Percentiles rank a stretch among this genome's conserved stretches.
Evolutionary conservation across 2,113 vertebrate genomes (phyloP).

Genomic region (Larimichthys crocea): DNA sequence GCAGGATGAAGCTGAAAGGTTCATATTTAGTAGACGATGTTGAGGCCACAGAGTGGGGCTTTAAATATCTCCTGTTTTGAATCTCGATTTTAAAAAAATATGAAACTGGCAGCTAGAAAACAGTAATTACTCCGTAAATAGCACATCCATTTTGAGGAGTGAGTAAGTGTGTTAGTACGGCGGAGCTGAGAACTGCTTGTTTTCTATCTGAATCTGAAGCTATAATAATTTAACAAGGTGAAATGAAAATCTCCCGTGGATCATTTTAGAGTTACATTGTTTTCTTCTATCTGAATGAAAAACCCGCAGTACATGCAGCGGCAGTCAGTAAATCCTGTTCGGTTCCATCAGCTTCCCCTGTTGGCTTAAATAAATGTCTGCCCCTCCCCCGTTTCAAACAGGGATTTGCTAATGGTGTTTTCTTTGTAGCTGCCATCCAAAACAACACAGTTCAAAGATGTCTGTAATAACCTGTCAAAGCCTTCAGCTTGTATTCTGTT

Average conservation of each 20-base stretch:
- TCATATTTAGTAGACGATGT: not conserved
- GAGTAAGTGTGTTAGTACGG: not conserved
- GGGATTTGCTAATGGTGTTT: slow-evolving; percentile 36
- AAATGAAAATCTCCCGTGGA: slow-evolving; percentile 11
- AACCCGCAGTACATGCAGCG: not conserved
- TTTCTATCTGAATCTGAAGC: slow-evolving; percentile 27
- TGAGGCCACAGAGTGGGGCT: not conserved
- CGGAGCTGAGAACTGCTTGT: slow-evolving; percentile 8
- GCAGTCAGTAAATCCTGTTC: slow-evolving; percentile 20
- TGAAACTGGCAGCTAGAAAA: not conserved
- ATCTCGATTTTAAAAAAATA: not conserved
- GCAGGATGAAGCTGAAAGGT: not conserved
- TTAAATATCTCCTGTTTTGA: not conserved
- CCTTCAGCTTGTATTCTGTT: slow-evolving; percentile 41
- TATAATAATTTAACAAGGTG: slow-evolving; percentile 35
- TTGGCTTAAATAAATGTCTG: slow-evolving; percentile 53
- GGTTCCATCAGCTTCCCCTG: slow-evolving; percentile 39
- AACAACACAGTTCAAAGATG: slow-evolving; percentile 54
- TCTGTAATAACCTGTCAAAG: slow-evolving; percentile 56
- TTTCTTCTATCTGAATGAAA: slow-evolving; percentile 20
- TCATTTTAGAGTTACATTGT: slow-evolving; percentile 8
- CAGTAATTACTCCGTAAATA: slow-evolving; percentile 2
- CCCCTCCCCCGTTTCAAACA: slow-evolving; percentile 19
- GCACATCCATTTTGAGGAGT: not conserved
- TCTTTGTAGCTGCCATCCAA: slow-evolving; percentile 38